Evolutionary conservation across 2,797 vertebrate species (phyloP).

Genomic region (Darevskia mixta): DNA sequence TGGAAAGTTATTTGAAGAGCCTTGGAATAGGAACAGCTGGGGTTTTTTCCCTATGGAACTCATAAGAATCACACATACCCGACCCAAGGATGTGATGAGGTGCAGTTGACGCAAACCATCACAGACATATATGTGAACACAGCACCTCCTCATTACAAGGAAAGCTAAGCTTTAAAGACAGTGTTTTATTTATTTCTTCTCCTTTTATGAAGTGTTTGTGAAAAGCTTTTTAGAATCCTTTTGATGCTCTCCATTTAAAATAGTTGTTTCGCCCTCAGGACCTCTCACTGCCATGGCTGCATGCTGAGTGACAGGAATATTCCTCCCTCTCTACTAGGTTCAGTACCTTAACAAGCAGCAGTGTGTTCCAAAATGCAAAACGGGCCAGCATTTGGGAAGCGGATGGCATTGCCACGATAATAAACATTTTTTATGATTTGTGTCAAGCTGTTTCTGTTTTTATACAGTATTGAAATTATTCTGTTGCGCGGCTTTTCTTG

Average conservation of each 20-base stretch:
- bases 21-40: background rate
- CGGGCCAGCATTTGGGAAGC: background rate
- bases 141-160: background rate
- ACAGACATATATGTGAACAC: slow-evolving; percentile 15
- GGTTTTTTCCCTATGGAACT: background rate
- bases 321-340: background rate
- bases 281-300: background rate
- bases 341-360: slow-evolving; percentile 1
- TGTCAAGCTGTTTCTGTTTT: background rate
- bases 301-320: background rate
- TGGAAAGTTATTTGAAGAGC: background rate
- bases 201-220: slow-evolving; percentile 2
- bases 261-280: background rate
- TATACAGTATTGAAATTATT: slow-evolving; percentile 1
- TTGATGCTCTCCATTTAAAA: background rate
- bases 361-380: slow-evolving; percentile 8
- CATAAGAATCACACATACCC: background rate
- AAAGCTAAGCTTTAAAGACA: slow-evolving; percentile 2
- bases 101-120: slow-evolving; percentile 7
- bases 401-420: background rate
- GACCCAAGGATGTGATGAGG: background rate
- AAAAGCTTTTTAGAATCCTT: slow-evolving; percentile 5
- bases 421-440: slow-evolving; percentile 16
- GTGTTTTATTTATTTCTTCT: background rate
- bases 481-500: background rate